These are phyloP conservation scores for Tyria jacobaeae DNA, from an alignment of 2,888 invertebrate genomes.

Conservation along the genomic window DNA sequence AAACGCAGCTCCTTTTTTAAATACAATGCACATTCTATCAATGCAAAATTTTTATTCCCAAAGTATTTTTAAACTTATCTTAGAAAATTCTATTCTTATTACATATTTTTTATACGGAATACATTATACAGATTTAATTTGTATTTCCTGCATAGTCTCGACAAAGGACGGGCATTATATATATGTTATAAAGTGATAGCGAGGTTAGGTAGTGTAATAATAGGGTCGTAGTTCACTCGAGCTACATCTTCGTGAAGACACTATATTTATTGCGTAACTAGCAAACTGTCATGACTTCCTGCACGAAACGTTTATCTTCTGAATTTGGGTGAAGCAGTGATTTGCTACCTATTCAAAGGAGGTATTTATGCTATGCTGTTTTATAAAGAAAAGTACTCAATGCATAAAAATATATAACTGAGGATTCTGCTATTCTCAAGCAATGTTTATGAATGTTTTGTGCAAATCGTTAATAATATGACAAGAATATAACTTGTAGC, in stretches of 20 bases:
- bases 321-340: constrained; percentile 4
- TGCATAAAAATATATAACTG: no score
- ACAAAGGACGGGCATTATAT: not conserved
- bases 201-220: constrained; percentile 2
- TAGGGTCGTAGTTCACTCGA: not conserved
- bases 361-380: not conserved
- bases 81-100: no score
- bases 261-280: constrained; percentile 19
- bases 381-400: not conserved
- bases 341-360: constrained; percentile 1
- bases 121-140: not conserved
- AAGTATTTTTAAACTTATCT: no score
- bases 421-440: no score
- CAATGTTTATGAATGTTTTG: no score
- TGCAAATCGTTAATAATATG: no score
- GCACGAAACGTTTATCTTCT: constrained; percentile 16
- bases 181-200: not conserved
- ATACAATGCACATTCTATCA: no score
- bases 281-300: not conserved
- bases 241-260: constrained; percentile 9
- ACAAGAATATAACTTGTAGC: no score
- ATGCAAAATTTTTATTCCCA: no score
- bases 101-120: no score
- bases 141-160: not conserved
- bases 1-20: no score